Conservation (phyloP, 2,888 invertebrate genomes). For the Tiliacea citrago region DNA sequence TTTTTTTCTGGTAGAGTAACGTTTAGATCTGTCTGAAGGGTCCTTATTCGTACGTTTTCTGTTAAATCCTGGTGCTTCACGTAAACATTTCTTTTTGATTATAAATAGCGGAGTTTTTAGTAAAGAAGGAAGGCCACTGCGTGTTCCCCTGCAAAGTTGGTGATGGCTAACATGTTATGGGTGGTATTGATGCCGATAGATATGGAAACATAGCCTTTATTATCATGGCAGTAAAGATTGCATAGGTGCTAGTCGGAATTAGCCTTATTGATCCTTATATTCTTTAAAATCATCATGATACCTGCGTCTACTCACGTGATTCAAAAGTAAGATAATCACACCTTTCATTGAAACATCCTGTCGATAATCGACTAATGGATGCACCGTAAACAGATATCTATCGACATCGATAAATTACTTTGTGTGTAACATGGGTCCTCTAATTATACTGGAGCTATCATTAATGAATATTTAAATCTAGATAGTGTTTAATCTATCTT, state of each 20-base stretch:
- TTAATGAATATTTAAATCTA: constrained; percentile 16
- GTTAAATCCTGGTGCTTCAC: constrained; percentile 41
- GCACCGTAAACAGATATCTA: constrained; percentile 28
- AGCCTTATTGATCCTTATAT: not conserved
- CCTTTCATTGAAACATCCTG: not conserved
- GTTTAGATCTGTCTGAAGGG: constrained; percentile 47
- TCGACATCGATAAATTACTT: constrained; percentile 37
- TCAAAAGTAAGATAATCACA: constrained; percentile 4
- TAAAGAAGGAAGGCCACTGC: not conserved
- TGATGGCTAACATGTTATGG: constrained; percentile 50
- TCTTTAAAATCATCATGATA: constrained; percentile 3
- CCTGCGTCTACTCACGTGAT: not conserved
- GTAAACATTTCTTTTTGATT: constrained; percentile 13
- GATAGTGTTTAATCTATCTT: constrained; percentile 9
- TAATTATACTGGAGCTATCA: constrained; percentile 7
- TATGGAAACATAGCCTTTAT: constrained; percentile 1
- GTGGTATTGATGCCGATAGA: constrained; percentile 36
- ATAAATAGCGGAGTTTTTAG: constrained; percentile 8
- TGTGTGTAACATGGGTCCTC: constrained; percentile 40
- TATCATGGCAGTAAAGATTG: not conserved
- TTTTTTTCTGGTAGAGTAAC: constrained; percentile 31
- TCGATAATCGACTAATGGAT: constrained; percentile 23
- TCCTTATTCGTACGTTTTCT: constrained; percentile 29
- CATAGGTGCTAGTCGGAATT: not conserved
- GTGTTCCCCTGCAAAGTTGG: constrained; percentile 17